Evolutionary conservation across 2,113 vertebrate genomes (phyloP).

Genomic region (Holacanthus passer): DNA sequence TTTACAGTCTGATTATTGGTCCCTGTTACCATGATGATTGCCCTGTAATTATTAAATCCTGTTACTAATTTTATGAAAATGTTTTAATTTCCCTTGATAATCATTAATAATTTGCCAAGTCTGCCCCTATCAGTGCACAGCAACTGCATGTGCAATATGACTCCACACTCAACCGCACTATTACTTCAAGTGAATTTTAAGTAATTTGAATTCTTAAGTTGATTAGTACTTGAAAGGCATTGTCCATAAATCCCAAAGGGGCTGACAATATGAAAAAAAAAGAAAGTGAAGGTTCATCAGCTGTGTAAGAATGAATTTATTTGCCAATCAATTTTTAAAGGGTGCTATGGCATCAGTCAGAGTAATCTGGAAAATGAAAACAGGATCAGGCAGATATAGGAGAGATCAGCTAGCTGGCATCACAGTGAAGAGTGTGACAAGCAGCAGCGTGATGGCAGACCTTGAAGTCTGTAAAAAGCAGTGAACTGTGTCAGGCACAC

Average conservation of each 20-base stretch:
- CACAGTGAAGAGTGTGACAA: slow-evolving; percentile 41
- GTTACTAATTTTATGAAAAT: too few relatives aligned
- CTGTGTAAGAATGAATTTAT: not conserved
- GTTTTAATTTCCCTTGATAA: too few relatives aligned
- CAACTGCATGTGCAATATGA: too few relatives aligned
- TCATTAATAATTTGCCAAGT: too few relatives aligned
- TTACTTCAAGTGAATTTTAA: not conserved
- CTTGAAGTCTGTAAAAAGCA: slow-evolving; percentile 49
- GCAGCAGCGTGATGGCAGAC: slow-evolving; percentile 42
- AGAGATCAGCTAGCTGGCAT: not conserved
- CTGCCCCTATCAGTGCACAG: too few relatives aligned
- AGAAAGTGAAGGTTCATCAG: not conserved
- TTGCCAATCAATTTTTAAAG: not conserved
- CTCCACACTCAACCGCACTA: not conserved
- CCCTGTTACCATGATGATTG: too few relatives aligned
- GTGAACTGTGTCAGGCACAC: slow-evolving; percentile 55
- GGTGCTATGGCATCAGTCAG: not conserved
- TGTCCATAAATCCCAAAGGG: not conserved
- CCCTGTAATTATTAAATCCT: too few relatives aligned
- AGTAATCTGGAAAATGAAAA: not conserved
- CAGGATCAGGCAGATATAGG: not conserved
- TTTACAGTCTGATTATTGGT: too few relatives aligned
- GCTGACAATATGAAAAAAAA: not conserved
- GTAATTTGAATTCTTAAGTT: not conserved
- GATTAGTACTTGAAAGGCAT: not conserved